phyloP scores from a whole-genome alignment of 2,888 invertebrate genomes.

The Pseudolycoriella hygida region DNA sequence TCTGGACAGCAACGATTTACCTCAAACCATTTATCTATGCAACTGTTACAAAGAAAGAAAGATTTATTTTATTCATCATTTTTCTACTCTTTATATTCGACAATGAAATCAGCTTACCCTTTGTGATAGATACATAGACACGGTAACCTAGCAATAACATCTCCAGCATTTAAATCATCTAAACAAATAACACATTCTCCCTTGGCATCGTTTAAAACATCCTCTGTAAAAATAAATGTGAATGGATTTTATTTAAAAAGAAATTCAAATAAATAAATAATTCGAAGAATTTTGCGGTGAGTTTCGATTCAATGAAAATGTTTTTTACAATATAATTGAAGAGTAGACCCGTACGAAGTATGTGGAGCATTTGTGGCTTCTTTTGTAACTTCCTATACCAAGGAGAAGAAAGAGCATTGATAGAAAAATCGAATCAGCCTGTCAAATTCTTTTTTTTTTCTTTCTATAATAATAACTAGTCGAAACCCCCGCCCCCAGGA shows the following conservation, averaged over 20 bases:
- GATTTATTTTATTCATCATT: background rate
- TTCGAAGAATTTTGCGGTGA: too few relatives aligned
- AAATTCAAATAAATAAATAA: background rate
- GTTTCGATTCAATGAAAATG: too few relatives aligned
- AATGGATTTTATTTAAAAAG: background rate
- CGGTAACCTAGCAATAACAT: constrained; percentile 94
- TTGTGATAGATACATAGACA: constrained; percentile 99
- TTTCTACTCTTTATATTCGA: too few relatives aligned
- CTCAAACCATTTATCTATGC: constrained; percentile 99
- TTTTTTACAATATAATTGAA: too few relatives aligned
- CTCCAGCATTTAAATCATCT: constrained; percentile 88
- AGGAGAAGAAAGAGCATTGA: too few relatives aligned
- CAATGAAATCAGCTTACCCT: constrained; percentile 40
- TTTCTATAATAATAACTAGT: too few relatives aligned
- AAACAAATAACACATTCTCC: constrained; percentile 98
- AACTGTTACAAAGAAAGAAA: constrained; percentile 37
- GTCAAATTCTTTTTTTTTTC: too few relatives aligned
- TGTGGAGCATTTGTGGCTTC: too few relatives aligned
- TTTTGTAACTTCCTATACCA: too few relatives aligned
- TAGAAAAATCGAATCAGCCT: too few relatives aligned
- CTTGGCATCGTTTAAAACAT: constrained; percentile 87
- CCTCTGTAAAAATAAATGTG: constrained; percentile 53
- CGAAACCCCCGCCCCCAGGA: too few relatives aligned
- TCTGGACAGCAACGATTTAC: constrained; percentile 98
- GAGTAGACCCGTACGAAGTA: too few relatives aligned